Evolutionary conservation across 2,797 vertebrate genomes (phyloP), one percentile per base, ranked within the genome.

Genomic region (Danio albolineatus): DNA sequence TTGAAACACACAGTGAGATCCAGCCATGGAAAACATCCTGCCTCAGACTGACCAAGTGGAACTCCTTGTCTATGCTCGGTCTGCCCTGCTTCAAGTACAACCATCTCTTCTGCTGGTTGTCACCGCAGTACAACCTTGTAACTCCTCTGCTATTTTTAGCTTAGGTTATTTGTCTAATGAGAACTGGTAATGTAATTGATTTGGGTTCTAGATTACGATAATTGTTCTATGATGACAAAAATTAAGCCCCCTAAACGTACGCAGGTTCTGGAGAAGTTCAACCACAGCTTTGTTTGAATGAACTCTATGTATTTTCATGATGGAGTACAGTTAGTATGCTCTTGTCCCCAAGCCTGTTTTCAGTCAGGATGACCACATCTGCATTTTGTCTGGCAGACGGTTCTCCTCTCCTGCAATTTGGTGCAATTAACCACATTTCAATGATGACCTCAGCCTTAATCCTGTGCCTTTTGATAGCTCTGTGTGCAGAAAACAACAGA

Each of bases 401-500:
- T 59, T 57, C 53, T 84, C 73, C 88, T 85, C 88, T 90, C 87
- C 91, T 90, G 87, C 80, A 85, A 85, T 82, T 88, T 82, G 86
- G 67, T 84, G 80, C 86, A 89, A 90, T 92, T 91, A 90, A 90
- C 88, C 80, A 84, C 78, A 85, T 83, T n/a, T 83, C 73, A 74
- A 73, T 88, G 88, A 84, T 89, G 89, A 90, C 86, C 89, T 91
- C 90, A 88, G 76, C 57, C 69, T 75, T 80, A 74, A 64, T 75
- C 67, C 59, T 17, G 41, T 28, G 70, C 19, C 73, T 82, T 84
- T 83, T 76, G 81, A 85, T 78, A 89, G 78, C 1, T 21, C 70
- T 86, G 85, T 90, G 84, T 73, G 80, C 88, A 88, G 88, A 88
- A 92, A 94, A 89, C 88, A 86, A 83, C 89, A 90, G 89, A 87